Evolutionary conservation across 2,888 invertebrate genomes (phyloP).

Genomic region (Nipponacmea schrenckii): DNA sequence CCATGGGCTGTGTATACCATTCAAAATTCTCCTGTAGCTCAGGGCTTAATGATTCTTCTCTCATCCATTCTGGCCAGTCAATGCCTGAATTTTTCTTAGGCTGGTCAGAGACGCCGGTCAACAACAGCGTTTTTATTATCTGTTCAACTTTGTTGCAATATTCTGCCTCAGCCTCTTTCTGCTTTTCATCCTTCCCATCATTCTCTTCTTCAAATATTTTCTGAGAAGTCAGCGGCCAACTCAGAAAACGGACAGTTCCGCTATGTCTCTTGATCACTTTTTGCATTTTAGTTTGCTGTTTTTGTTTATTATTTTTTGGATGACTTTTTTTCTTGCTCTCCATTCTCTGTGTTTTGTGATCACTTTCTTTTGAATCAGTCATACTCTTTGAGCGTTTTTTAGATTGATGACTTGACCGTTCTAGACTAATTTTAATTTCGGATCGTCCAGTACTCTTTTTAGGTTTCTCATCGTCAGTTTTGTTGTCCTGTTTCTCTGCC

Average conservation of each 20-base stretch:
- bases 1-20: conserved; percentile 57
- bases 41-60: conserved; percentile 40
- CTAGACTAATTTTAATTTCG: conserved; percentile 1
- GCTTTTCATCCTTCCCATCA: conserved; percentile 2
- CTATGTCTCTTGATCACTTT: conserved; percentile 14
- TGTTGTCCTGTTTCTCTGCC: conserved; percentile 17
- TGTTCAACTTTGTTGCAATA: conserved; percentile 46
- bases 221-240: conserved; percentile 34
- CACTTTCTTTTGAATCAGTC: conserved; percentile 12
- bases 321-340: conserved; percentile 4
- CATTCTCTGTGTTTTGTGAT: conserved; percentile 1
- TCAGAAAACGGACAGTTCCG: conserved; percentile 27
- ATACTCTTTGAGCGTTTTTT: not conserved
- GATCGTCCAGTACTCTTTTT: conserved; percentile 4
- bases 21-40: conserved; percentile 52
- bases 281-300: conserved; percentile 10
- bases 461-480: not conserved
- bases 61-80: conserved; percentile 16
- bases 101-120: conserved; percentile 22
- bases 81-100: not conserved
- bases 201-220: conserved; percentile 3
- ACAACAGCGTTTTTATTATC: conserved; percentile 45
- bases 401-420: not conserved
- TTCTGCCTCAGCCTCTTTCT: conserved; percentile 28
- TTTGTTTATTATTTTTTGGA: conserved; percentile 10